phyloP scores from a whole-genome alignment of 1,140 invertebrate genomes.

The Anastrepha obliqua region DNA sequence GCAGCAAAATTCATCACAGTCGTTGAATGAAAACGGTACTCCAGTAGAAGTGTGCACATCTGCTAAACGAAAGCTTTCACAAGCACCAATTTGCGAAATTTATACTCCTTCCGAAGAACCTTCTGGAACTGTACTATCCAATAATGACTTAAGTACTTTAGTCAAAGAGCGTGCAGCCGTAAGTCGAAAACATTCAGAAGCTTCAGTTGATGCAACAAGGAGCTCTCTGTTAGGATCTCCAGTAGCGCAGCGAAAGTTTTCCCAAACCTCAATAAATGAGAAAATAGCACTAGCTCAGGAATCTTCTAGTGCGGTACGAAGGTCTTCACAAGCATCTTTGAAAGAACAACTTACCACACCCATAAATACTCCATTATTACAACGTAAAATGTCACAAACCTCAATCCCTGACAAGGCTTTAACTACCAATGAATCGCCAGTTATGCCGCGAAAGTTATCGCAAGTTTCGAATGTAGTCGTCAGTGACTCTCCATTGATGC shows the following conservation, averaged over 20 bases:
- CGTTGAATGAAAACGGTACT: background rate
- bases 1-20: no score
- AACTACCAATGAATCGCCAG: background rate
- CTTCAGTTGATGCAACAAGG: background rate
- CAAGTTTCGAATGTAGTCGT: background rate
- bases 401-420: background rate
- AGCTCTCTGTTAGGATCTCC: background rate
- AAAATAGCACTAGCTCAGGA: background rate
- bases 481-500: constrained; percentile 1
- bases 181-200: background rate
- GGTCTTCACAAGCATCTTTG: background rate
- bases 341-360: background rate
- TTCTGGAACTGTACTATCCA: background rate
- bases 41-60: background rate
- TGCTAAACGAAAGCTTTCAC: background rate
- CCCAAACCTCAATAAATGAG: background rate
- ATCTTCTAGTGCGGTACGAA: background rate
- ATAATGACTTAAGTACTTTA: background rate
- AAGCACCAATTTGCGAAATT: background rate
- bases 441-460: background rate
- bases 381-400: background rate
- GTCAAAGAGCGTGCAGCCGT: background rate
- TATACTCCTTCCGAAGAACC: background rate
- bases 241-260: background rate
- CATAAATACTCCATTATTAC: background rate